Evolutionary conservation across 2,113 vertebrate genomes (phyloP).

Genomic region (Zootoca vivipara): DNA sequence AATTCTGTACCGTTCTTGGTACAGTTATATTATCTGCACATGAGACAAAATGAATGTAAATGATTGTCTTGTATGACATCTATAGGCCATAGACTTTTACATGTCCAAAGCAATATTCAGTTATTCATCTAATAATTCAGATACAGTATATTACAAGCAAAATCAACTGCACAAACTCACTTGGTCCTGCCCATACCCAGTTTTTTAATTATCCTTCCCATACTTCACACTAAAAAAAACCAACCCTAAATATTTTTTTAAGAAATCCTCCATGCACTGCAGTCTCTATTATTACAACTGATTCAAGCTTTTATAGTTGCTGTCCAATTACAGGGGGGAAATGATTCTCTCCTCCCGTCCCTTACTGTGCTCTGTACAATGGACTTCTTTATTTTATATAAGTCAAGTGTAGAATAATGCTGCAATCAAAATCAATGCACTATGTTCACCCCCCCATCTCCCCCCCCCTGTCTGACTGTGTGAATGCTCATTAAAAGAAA

Average conservation of each 20-base stretch:
- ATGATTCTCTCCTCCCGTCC: constrained; percentile 48
- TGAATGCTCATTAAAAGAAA: neutral
- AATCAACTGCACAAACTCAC: neutral
- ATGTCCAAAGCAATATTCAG: neutral
- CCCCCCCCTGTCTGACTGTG: neutral
- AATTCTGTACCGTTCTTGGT: neutral
- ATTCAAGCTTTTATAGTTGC: constrained; percentile 55
- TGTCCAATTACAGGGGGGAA: constrained; percentile 58
- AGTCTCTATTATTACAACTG: constrained; percentile 30
- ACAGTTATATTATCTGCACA: neutral
- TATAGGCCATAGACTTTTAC: neutral
- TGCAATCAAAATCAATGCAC: constrained; percentile 66
- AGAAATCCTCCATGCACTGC: constrained; percentile 16
- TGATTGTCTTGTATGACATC: neutral
- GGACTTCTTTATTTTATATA: constrained; percentile 70
- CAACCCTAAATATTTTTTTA: neutral
- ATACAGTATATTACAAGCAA: constrained; percentile 1
- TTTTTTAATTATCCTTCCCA: neutral
- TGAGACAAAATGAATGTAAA: neutral
- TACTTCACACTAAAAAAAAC: constrained; percentile 37
- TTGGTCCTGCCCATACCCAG: neutral
- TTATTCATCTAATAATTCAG: neutral
- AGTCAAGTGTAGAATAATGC: constrained; percentile 60
- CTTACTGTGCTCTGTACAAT: constrained; percentile 60
- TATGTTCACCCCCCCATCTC: constrained; percentile 42